Evolutionary conservation across 2,113 vertebrate species (phyloP).

Genomic region (Peromyscus polionotus): DNA sequence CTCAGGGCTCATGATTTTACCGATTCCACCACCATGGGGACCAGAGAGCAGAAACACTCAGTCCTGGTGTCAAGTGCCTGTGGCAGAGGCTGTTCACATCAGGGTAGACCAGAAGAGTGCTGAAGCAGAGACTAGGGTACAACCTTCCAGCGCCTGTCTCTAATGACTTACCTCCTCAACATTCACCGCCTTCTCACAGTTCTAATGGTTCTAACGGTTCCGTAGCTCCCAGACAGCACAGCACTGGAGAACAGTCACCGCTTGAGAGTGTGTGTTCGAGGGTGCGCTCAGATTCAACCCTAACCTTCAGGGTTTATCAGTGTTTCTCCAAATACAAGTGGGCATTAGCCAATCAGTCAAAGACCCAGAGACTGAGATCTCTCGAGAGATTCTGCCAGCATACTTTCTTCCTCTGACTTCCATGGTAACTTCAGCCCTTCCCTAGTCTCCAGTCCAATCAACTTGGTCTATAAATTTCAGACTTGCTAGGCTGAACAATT

Average conservation of each 20-base stretch:
- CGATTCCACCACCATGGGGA: neutral
- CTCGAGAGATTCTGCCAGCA: neutral
- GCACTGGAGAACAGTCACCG: neutral
- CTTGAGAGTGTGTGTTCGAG: neutral
- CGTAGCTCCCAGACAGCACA: neutral
- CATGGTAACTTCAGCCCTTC: neutral
- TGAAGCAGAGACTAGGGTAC: neutral
- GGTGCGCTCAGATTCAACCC: neutral
- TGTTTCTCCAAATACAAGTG: neutral
- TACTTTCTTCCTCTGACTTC: no score
- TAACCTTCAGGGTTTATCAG: neutral
- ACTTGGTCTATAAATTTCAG: neutral
- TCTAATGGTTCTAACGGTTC: neutral
- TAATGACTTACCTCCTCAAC: neutral
- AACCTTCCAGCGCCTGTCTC: neutral
- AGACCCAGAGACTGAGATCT: neutral
- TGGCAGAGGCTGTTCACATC: neutral
- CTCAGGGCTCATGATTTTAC: neutral
- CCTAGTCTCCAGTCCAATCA: neutral
- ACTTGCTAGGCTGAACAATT: neutral
- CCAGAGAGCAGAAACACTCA: neutral
- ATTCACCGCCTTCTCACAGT: neutral
- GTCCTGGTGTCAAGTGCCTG: fast-evolving
- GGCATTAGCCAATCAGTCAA: neutral
- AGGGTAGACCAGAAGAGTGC: neutral